These are phyloP conservation scores for Octopus sinensis DNA, from an alignment of 1,140 invertebrate species.

Conservation along the genomic window DNA sequence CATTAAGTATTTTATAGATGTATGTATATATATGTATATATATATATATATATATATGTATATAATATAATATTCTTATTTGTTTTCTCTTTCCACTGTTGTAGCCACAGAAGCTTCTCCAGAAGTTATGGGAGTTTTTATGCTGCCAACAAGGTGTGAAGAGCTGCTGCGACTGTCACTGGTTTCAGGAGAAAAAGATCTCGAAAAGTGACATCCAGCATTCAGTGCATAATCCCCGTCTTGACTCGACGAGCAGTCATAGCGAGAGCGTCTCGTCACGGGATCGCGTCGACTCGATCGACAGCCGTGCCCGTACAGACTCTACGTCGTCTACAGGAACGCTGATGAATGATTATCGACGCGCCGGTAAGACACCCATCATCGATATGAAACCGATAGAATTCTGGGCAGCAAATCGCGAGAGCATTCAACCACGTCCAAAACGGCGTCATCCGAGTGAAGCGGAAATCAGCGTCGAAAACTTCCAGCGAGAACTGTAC, in stretches of 20 bases:
- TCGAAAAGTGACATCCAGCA: slow-evolving; percentile 41
- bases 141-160: slow-evolving; percentile 24
- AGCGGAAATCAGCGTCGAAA: slow-evolving; percentile 52
- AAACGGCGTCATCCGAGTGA: slow-evolving; percentile 49
- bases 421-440: slow-evolving; percentile 52
- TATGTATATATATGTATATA: neutral
- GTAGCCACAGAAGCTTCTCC: slow-evolving; percentile 23
- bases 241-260: slow-evolving; percentile 45
- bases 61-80: too few species aligned
- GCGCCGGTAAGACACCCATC: slow-evolving; percentile 49
- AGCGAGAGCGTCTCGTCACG: slow-evolving; percentile 36
- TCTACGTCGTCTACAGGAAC: slow-evolving; percentile 37
- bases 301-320: slow-evolving; percentile 41
- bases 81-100: neutral
- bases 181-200: slow-evolving; percentile 26
- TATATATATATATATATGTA: neutral
- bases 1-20: neutral
- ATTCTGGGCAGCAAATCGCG: slow-evolving; percentile 57
- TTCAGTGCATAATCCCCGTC: slow-evolving; percentile 36
- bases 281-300: slow-evolving; percentile 43
- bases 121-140: slow-evolving; percentile 27
- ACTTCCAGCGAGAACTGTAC: slow-evolving; percentile 54
- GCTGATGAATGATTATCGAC: slow-evolving; percentile 36
- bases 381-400: slow-evolving; percentile 60
- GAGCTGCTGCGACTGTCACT: slow-evolving; percentile 29